Evolutionary conservation across 1,140 invertebrate genomes (phyloP).

Genomic region (Zaprionus ghesquierei): DNA sequence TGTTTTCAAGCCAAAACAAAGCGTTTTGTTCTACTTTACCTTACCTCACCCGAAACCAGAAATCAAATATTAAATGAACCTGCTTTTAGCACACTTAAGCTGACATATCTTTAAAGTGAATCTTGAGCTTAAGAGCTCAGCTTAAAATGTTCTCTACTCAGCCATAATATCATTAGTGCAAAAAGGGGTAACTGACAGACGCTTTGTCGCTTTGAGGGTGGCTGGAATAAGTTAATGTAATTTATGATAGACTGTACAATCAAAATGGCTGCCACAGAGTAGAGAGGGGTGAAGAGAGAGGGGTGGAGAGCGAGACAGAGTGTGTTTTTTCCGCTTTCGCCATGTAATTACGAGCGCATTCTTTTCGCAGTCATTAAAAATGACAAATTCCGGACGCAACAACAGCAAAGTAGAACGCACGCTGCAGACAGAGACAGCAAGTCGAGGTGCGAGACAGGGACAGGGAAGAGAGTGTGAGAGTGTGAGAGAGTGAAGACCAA

Average conservation of each 20-base stretch:
- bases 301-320: slow-evolving; percentile 22
- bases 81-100: not conserved
- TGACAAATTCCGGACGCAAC: slow-evolving; percentile 73
- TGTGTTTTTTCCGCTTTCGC: slow-evolving; percentile 45
- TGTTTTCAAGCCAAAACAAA: no score
- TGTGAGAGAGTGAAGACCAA: slow-evolving; percentile 20
- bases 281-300: slow-evolving; percentile 16
- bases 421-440: slow-evolving; percentile 1
- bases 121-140: not conserved
- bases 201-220: no score
- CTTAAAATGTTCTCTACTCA: not conserved
- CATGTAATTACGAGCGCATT: slow-evolving; percentile 77
- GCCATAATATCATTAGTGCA: not conserved
- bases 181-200: not conserved
- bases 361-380: slow-evolving; percentile 79
- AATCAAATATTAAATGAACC: not conserved
- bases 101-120: not conserved
- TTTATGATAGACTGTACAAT: slow-evolving; percentile 59
- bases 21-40: not conserved
- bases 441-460: not conserved
- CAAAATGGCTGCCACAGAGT: slow-evolving; percentile 55
- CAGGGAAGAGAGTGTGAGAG: not conserved
- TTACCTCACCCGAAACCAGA: not conserved
- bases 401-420: slow-evolving; percentile 60
- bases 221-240: slow-evolving; percentile 54